A percentile compares a stretch with the other conserved stretches of the same genome.
Conservation (phyloP, 2,113 vertebrate genomes). For the Aegotheles bennettii region DNA sequence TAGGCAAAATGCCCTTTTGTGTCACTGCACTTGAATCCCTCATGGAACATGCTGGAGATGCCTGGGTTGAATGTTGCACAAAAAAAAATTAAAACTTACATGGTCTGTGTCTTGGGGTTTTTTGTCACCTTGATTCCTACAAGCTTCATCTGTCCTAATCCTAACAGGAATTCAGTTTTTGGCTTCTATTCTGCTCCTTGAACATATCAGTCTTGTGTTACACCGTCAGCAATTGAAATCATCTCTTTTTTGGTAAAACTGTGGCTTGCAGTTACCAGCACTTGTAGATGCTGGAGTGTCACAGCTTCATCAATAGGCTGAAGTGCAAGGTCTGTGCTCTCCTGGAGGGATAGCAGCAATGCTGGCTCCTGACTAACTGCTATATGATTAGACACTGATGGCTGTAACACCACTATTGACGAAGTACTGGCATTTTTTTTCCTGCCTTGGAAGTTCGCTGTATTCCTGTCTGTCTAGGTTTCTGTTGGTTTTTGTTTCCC, state of each 20-base stretch:
- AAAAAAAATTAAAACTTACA: background rate
- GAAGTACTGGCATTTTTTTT: background rate
- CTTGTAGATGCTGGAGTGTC: background rate
- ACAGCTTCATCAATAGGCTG: background rate
- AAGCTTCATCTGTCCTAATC: background rate
- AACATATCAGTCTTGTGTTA: background rate
- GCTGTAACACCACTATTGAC: constrained; percentile 1
- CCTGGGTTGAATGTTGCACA: background rate
- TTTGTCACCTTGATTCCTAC: background rate
- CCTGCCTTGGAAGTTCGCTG: background rate
- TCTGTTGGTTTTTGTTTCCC: background rate
- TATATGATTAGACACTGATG: background rate
- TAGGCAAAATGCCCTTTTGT: background rate
- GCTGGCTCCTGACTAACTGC: background rate
- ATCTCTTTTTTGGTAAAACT: background rate
- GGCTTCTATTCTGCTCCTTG: background rate
- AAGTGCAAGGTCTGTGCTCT: background rate
- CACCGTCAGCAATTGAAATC: background rate
- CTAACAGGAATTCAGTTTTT: background rate
- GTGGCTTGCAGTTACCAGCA: background rate
- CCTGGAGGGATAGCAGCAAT: background rate
- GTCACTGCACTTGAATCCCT: background rate
- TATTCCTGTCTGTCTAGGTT: background rate
- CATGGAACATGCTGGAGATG: background rate
- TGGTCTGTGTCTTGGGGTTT: too few species aligned